Conservation (phyloP, 2,888 invertebrate genomes). For the Gymnoscelis rufifasciata region DNA sequence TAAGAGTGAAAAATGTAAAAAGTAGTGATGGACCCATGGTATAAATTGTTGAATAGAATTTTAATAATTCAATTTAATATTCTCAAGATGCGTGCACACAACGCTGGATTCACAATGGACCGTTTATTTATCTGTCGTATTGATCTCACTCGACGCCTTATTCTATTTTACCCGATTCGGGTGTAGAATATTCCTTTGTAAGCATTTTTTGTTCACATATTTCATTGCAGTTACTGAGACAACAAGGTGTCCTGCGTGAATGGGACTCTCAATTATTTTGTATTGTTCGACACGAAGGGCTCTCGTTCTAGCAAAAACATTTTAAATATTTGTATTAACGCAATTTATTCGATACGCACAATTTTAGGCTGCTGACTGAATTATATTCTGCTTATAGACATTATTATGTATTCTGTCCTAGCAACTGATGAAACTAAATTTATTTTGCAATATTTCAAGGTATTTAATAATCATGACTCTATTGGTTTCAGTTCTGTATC, state of each 20-base stretch:
- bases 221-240: constrained; percentile 56
- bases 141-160: constrained; percentile 57
- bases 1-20: not conserved
- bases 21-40: not conserved
- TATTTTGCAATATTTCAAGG: no score
- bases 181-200: constrained; percentile 59
- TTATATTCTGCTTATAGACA: not conserved
- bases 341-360: constrained; percentile 32
- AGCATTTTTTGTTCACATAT: constrained; percentile 68
- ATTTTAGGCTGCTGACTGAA: not conserved
- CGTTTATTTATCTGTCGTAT: constrained; percentile 65
- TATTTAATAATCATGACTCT: no score
- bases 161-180: constrained; percentile 44
- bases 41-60: constrained; percentile 3
- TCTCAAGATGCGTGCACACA: constrained; percentile 29
- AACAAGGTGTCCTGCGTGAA: constrained; percentile 54
- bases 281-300: constrained; percentile 42
- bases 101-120: constrained; percentile 53
- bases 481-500: no score
- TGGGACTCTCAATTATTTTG: constrained; percentile 55
- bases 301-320: constrained; percentile 18
- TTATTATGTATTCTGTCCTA: no score
- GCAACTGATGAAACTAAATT: no score
- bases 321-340: constrained; percentile 36
- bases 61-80: constrained; percentile 2